Conservation (phyloP, 2,113 vertebrate genomes). For the Neogale vison region DNA sequence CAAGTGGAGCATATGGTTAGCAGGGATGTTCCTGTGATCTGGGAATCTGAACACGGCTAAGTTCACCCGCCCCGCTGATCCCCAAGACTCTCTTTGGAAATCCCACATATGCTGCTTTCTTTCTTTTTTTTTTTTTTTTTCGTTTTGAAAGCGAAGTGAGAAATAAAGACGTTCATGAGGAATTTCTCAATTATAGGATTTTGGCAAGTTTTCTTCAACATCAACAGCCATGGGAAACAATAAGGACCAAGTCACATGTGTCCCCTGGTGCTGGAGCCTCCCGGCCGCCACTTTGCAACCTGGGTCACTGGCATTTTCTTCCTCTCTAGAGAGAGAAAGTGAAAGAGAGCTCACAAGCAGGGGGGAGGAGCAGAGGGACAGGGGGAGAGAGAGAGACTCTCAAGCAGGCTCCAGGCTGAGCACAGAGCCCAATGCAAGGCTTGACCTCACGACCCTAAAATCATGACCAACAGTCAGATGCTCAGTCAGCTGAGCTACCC, state of each 20-base stretch:
- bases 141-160: not conserved
- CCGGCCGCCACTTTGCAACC: not conserved
- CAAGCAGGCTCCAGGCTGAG: not conserved
- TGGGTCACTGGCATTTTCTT: not conserved
- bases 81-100: conserved; percentile 41
- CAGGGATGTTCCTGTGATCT: not conserved
- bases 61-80: not conserved
- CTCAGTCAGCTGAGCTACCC: not conserved
- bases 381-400: not conserved
- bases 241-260: not conserved
- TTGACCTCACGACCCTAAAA: not conserved
- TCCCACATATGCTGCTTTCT: not conserved
- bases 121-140: not conserved
- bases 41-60: not conserved
- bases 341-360: not conserved
- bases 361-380: not conserved
- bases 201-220: conserved; percentile 11
- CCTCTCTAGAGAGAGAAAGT: not conserved
- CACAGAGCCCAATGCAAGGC: not conserved
- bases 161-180: conserved; percentile 35
- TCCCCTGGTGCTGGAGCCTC: not conserved
- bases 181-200: conserved; percentile 35
- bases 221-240: not conserved
- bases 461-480: not conserved
- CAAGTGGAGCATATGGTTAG: not conserved